These are phyloP conservation scores for Drosophila parabipectinata DNA, from an alignment of 1,140 invertebrate species.

Conservation along the genomic window DNA sequence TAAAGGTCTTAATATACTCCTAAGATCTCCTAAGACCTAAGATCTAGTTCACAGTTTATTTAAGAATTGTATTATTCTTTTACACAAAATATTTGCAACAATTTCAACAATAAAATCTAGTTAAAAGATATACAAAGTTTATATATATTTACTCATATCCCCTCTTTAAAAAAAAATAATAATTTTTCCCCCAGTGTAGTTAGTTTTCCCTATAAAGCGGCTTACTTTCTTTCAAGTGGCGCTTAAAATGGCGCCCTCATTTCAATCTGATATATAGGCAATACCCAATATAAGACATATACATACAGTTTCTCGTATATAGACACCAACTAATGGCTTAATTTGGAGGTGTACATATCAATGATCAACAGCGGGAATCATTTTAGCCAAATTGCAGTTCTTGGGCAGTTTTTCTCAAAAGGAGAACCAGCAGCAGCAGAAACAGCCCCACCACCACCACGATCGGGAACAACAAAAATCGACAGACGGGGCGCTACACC, in stretches of 20 bases:
- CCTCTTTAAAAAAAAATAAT: neutral
- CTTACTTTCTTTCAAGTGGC: conserved; percentile 63
- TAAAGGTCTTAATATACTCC: too few species aligned
- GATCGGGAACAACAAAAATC: conserved; percentile 33
- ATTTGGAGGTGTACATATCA: conserved; percentile 46
- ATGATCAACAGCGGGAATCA: conserved; percentile 40
- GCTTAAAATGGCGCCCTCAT: conserved; percentile 62
- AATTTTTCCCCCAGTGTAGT: neutral
- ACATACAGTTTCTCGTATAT: conserved; percentile 1
- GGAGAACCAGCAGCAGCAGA: conserved; percentile 19
- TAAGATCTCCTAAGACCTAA: too few species aligned
- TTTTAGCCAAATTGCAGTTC: conserved; percentile 52
- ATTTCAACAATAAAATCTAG: too few species aligned
- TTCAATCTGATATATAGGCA: conserved; percentile 27
- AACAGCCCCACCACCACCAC: conserved; percentile 2
- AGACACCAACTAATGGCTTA: conserved; percentile 39
- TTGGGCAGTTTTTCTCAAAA: conserved; percentile 19
- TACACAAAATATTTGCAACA: too few species aligned
- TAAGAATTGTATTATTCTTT: too few species aligned
- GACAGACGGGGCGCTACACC: conserved; percentile 49
- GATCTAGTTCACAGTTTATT: too few species aligned
- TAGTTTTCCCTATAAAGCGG: conserved; percentile 25
- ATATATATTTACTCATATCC: too few species aligned
- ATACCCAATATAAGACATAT: conserved; percentile 12
- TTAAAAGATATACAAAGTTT: too few species aligned